Evolutionary conservation across 2,113 vertebrate species (phyloP).

Genomic region (Cygnus atratus): DNA sequence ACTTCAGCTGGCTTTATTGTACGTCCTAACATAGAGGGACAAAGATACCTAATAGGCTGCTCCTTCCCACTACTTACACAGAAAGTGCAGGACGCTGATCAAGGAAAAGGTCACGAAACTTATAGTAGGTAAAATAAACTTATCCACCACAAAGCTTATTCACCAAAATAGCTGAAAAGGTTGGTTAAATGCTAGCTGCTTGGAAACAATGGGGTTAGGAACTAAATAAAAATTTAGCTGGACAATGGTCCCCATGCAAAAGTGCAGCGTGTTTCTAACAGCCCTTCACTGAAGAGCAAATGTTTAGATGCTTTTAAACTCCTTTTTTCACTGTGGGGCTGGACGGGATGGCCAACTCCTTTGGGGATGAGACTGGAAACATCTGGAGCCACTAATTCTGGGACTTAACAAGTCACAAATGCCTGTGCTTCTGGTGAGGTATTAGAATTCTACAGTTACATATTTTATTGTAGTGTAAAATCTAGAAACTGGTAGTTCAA

Average conservation of each 20-base stretch:
- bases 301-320: neutral
- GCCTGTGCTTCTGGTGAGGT: neutral
- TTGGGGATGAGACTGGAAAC: neutral
- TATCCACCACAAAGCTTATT: neutral
- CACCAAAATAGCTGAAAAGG: neutral
- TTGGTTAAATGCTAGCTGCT: slow-evolving; percentile 1
- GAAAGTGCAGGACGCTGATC: neutral
- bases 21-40: neutral
- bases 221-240: neutral
- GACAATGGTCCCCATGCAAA: neutral
- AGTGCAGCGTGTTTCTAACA: neutral
- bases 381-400: neutral
- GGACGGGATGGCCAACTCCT: neutral
- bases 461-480: slow-evolving; percentile 13
- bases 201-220: neutral
- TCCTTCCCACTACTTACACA: neutral
- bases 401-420: neutral
- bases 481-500: slow-evolving; percentile 11
- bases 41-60: neutral
- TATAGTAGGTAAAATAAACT: neutral
- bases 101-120: slow-evolving; percentile 10
- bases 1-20: neutral
- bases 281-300: neutral
- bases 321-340: accelerated
- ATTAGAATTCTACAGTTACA: neutral